These are phyloP conservation scores for Pipistrellus pipistrellus DNA, from an alignment of 2,797 vertebrate species.

Conservation along the genomic window DNA sequence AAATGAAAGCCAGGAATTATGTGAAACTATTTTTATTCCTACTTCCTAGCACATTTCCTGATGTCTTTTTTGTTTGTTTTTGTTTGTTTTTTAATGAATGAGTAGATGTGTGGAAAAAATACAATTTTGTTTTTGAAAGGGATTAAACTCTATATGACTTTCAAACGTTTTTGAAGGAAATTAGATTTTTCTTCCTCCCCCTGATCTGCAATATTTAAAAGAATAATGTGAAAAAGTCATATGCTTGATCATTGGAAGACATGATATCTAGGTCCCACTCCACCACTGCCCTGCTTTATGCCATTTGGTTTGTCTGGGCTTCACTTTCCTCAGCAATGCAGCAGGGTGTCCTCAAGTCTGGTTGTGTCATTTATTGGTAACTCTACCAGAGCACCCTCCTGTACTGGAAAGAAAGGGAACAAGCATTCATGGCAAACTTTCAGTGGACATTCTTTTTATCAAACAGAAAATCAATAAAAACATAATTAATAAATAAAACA, in stretches of 20 bases:
- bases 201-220: not conserved
- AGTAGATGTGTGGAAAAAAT: constrained; percentile 31
- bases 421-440: not conserved
- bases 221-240: not conserved
- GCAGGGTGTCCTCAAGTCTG: not conserved
- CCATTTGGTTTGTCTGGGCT: not conserved
- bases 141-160: not conserved
- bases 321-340: constrained; percentile 9
- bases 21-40: constrained; percentile 3
- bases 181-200: not conserved
- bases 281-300: not conserved
- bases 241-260: not conserved
- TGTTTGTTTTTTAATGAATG: not conserved
- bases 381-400: not conserved
- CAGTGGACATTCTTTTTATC: not conserved
- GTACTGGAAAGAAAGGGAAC: not conserved
- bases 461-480: not conserved
- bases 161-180: not conserved
- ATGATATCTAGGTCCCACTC: constrained; percentile 16
- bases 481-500: not conserved
- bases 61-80: not conserved
- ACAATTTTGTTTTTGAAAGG: constrained; percentile 32
- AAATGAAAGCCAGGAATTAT: constrained; percentile 6
- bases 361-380: not conserved
- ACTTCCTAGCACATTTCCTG: not conserved